phyloP scores from a whole-genome alignment of 1,140 invertebrate species.

The Xylocopa sonorina region DNA sequence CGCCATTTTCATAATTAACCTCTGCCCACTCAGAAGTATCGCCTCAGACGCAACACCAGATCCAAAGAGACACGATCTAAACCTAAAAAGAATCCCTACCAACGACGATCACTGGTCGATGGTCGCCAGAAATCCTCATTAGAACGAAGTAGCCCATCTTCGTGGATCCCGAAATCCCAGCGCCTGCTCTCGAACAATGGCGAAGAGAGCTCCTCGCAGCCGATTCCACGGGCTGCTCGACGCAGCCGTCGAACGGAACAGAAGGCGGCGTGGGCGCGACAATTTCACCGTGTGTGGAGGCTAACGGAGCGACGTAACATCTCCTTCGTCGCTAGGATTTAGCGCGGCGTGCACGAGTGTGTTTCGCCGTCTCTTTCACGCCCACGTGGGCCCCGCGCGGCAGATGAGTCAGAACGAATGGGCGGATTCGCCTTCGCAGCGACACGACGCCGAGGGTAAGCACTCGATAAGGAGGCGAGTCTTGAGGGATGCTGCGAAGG shows the following conservation, averaged over 20 bases:
- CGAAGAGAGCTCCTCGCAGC: no score
- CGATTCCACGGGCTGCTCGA: background rate
- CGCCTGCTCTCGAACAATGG: slow-evolving; percentile 18
- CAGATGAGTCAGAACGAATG: slow-evolving; percentile 62
- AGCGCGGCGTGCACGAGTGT: slow-evolving; percentile 42
- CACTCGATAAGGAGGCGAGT: slow-evolving; percentile 51
- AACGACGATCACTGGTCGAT: no score
- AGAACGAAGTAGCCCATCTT: no score
- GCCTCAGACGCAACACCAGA: no score
- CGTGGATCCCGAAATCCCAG: background rate
- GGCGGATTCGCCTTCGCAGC: slow-evolving; percentile 30
- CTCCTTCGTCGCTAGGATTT: slow-evolving; percentile 55
- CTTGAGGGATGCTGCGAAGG: slow-evolving; percentile 60
- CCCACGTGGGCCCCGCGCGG: slow-evolving; percentile 16
- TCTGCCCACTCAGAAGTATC: no score
- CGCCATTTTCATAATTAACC: no score
- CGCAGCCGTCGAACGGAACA: slow-evolving; percentile 35
- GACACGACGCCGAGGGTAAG: slow-evolving; percentile 39
- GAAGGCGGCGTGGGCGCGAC: slow-evolving; percentile 37
- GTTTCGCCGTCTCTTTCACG: slow-evolving; percentile 57
- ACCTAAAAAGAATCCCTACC: no score
- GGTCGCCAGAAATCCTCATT: no score
- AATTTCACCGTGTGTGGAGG: slow-evolving; percentile 34
- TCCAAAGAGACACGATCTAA: no score
- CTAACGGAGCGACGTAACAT: slow-evolving; percentile 52